These are phyloP conservation scores for Steinernema feltiae DNA, from an alignment of 1,140 invertebrate genomes.

Conservation along the genomic window DNA sequence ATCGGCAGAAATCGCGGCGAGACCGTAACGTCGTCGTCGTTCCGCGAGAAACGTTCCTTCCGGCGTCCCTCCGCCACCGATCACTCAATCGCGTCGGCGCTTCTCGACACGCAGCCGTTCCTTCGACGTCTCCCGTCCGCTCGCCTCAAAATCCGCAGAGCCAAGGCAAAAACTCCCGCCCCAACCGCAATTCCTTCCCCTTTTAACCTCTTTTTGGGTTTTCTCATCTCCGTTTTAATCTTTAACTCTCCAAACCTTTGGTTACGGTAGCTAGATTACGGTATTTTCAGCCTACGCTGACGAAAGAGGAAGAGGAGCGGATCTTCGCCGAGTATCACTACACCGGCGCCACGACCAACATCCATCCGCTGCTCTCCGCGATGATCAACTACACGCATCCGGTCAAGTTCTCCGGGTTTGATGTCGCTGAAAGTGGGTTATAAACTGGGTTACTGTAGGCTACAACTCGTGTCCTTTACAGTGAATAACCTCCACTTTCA, in stretches of 20 bases:
- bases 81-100: conserved; percentile 45
- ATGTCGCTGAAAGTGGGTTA: conserved; percentile 81
- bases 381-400: conserved; percentile 99
- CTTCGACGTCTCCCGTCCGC: conserved; percentile 23
- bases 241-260: too few relatives aligned
- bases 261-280: too few relatives aligned
- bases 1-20: not conserved
- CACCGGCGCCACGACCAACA: conserved; percentile 93
- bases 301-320: conserved; percentile 65
- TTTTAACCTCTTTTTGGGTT: too few relatives aligned
- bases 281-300: conserved; percentile 59
- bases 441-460: not conserved
- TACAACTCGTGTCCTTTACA: conserved; percentile 60
- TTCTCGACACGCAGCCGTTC: conserved; percentile 41
- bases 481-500: conserved; percentile 90
- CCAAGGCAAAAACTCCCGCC: not conserved
- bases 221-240: conserved; percentile 1
- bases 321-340: conserved; percentile 69
- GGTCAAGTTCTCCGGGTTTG: conserved; percentile 97
- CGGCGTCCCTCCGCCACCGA: conserved; percentile 41
- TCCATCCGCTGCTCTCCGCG: conserved; percentile 94
- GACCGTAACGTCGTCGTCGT: conserved; percentile 20
- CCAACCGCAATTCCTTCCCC: not conserved
- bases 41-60: conserved; percentile 53
- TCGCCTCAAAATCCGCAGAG: conserved; percentile 26